phyloP scores from a whole-genome alignment of 2,888 invertebrate species.

The Acleris cristana region DNA sequence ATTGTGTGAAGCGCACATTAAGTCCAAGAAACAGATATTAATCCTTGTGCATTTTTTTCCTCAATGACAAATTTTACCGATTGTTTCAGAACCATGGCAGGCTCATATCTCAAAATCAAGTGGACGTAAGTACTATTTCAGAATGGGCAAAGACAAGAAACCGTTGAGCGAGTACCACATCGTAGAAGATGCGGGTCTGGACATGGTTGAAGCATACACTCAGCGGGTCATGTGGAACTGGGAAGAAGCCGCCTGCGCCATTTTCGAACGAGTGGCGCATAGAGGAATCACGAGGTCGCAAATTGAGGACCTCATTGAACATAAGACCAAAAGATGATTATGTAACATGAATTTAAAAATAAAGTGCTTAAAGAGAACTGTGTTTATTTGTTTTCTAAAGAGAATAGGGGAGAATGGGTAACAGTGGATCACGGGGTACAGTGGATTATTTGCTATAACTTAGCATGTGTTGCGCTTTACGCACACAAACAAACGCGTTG shows the following conservation, averaged over 20 bases:
- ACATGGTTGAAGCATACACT: slow-evolving; percentile 61
- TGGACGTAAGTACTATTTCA: slow-evolving; percentile 68
- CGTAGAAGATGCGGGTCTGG: slow-evolving; percentile 61
- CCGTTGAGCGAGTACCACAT: slow-evolving; percentile 65
- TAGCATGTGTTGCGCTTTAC: too few species aligned
- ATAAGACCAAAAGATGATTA: slow-evolving; percentile 46
- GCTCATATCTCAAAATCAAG: slow-evolving; percentile 70
- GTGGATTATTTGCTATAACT: too few species aligned
- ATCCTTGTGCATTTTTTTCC: not conserved
- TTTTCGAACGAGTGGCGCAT: slow-evolving; percentile 59
- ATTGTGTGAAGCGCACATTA: too few species aligned
- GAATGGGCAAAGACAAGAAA: slow-evolving; percentile 58
- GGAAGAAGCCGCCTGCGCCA: slow-evolving; percentile 63
- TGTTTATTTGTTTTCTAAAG: not conserved
- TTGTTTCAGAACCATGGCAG: slow-evolving; percentile 74
- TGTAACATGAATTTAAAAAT: slow-evolving; percentile 12
- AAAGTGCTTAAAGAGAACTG: not conserved
- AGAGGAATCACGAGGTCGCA: slow-evolving; percentile 57
- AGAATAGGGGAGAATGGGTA: too few species aligned
- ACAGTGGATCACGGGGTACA: too few species aligned
- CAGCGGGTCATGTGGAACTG: slow-evolving; percentile 70
- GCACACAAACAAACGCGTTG: too few species aligned
- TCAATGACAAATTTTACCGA: not conserved
- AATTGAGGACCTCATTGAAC: slow-evolving; percentile 62
- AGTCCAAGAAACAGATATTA: too few species aligned